These are phyloP conservation scores for Melanotaenia duboulayi DNA, from an alignment of 2,113 vertebrate species.

Conservation along the genomic window DNA sequence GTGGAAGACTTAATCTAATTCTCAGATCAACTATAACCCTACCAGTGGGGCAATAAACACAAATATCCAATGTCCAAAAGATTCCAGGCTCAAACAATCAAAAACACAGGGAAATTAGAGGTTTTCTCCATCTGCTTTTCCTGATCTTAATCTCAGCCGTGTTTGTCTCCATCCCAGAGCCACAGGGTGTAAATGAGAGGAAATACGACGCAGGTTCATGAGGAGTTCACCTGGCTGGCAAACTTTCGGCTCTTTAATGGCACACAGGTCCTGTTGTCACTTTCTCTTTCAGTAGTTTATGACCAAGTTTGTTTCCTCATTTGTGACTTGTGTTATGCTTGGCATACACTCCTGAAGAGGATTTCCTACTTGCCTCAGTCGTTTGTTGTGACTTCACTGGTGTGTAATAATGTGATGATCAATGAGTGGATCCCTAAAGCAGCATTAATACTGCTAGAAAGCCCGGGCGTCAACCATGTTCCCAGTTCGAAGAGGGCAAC, in stretches of 20 bases:
- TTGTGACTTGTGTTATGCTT: not conserved
- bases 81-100: not conserved
- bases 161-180: not conserved
- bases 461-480: constrained; percentile 1
- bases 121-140: not conserved
- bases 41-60: too few species aligned
- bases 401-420: not conserved
- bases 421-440: not conserved
- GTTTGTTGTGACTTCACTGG: not conserved
- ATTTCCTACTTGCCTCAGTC: too few species aligned
- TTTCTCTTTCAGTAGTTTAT: not conserved
- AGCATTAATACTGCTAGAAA: not conserved
- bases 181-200: not conserved
- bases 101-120: not conserved
- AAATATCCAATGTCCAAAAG: not conserved
- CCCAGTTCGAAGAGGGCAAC: not conserved
- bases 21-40: too few species aligned
- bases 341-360: not conserved
- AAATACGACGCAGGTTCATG: constrained; percentile 29
- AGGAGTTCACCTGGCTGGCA: constrained; percentile 42
- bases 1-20: too few species aligned
- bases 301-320: too few species aligned
- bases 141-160: not conserved
- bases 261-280: not conserved
- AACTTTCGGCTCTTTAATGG: not conserved